phyloP scores from a whole-genome alignment of 2,888 invertebrate genomes.

The Chromoteleia sp. region DNA sequence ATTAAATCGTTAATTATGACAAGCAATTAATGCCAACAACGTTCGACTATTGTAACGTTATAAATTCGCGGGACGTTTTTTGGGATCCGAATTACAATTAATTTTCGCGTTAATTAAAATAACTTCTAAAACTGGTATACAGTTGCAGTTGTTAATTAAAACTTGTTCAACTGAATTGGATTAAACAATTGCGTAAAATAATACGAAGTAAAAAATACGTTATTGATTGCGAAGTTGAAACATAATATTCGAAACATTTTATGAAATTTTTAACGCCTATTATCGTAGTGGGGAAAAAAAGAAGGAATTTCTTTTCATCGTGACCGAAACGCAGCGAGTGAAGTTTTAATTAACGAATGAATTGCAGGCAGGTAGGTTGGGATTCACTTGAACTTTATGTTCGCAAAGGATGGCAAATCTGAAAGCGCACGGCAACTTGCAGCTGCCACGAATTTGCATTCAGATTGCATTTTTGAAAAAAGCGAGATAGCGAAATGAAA shows the following conservation, averaged over 20 bases:
- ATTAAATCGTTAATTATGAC: constrained; percentile 39
- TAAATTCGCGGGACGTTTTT: constrained; percentile 13
- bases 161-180: constrained; percentile 11
- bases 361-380: constrained; percentile 75
- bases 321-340: constrained; percentile 76
- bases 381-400: constrained; percentile 73
- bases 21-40: constrained; percentile 28
- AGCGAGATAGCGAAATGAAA: constrained; percentile 46
- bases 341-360: constrained; percentile 83
- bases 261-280: constrained; percentile 51
- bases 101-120: constrained; percentile 6
- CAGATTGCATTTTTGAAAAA: constrained; percentile 80
- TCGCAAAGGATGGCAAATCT: constrained; percentile 75
- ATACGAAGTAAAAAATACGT: not conserved
- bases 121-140: constrained; percentile 1
- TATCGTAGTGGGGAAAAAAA: constrained; percentile 70
- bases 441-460: constrained; percentile 83
- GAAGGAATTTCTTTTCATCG: constrained; percentile 76
- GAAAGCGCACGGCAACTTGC: constrained; percentile 78
- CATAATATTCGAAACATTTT: constrained; percentile 58
- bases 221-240: constrained; percentile 49
- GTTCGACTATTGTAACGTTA: constrained; percentile 3
- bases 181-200: constrained; percentile 23
- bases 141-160: constrained; percentile 47
- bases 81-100: constrained; percentile 30